phyloP scores from a whole-genome alignment of 2,797 vertebrate genomes.

The Enteromius thamalakanensis region DNA sequence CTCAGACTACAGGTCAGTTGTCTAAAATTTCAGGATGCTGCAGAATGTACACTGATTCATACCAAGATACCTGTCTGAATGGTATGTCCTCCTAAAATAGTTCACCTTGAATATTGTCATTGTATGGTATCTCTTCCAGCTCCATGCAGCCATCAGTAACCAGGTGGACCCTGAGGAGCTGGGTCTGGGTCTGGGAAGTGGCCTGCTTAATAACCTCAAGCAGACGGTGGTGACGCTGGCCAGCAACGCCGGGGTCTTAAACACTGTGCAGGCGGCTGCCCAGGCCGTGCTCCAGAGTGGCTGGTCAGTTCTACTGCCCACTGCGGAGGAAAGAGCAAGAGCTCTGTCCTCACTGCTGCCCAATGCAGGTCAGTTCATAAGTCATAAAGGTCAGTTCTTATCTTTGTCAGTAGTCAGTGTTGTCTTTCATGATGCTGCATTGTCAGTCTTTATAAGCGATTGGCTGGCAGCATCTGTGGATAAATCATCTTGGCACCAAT shows the following conservation, averaged over 20 bases:
- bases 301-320: constrained; percentile 96
- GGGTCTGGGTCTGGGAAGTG: constrained; percentile 90
- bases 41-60: neutral
- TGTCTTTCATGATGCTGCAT: neutral
- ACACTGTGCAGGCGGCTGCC: constrained; percentile 90
- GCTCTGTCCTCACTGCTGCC: constrained; percentile 94
- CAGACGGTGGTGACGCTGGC: constrained; percentile 94
- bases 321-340: constrained; percentile 93
- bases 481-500: neutral
- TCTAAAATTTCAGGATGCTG: neutral
- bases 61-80: neutral
- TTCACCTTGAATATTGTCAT: neutral
- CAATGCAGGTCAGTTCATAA: constrained; percentile 82
- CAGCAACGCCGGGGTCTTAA: constrained; percentile 93
- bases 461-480: neutral
- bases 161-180: constrained; percentile 95
- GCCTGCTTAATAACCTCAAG: constrained; percentile 92
- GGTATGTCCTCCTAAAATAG: neutral
- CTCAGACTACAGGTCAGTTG: constrained; percentile 89
- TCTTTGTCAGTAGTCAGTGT: neutral
- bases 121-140: constrained; percentile 70
- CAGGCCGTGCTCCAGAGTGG: constrained; percentile 97
- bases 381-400: no score
- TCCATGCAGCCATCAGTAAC: constrained; percentile 96
- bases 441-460: neutral